Percentiles rank a stretch among this genome's conserved stretches.
These are phyloP conservation scores for Polyommatus icarus DNA, from an alignment of 2,888 invertebrate species.

Conservation along the genomic window DNA sequence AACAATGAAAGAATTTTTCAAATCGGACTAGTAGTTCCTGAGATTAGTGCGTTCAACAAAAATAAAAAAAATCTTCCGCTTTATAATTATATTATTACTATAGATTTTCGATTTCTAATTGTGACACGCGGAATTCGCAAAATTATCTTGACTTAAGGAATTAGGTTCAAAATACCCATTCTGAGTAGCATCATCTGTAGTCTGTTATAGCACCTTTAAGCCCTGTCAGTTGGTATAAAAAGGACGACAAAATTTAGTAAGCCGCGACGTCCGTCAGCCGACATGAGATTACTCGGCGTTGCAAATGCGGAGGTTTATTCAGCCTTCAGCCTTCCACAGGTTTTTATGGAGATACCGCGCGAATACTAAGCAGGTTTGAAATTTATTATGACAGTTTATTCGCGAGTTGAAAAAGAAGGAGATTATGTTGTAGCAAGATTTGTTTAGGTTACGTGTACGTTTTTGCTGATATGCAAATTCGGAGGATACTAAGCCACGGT, in stretches of 20 bases:
- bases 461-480: neutral
- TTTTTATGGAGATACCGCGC: slow-evolving; percentile 39
- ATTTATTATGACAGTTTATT: slow-evolving; percentile 38
- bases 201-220: neutral
- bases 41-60: too few species aligned
- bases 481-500: neutral
- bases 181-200: neutral
- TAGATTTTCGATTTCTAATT: too few species aligned
- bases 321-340: slow-evolving; percentile 38
- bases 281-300: slow-evolving; percentile 40
- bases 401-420: slow-evolving; percentile 31
- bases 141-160: neutral
- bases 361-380: slow-evolving; percentile 40
- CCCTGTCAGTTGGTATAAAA: neutral
- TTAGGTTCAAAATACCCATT: neutral
- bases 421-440: slow-evolving; percentile 31
- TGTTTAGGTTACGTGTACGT: slow-evolving; percentile 20
- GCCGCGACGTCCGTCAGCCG: slow-evolving; percentile 37
- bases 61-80: too few species aligned
- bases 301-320: slow-evolving; percentile 38
- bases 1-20: too few species aligned
- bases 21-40: too few species aligned
- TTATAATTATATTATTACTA: too few species aligned
- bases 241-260: slow-evolving; percentile 21
- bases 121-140: too few species aligned